Evolutionary conservation across 2,113 vertebrate genomes (phyloP), one percentile per base, ranked within the genome.

Genomic region (Pionites leucogaster): DNA sequence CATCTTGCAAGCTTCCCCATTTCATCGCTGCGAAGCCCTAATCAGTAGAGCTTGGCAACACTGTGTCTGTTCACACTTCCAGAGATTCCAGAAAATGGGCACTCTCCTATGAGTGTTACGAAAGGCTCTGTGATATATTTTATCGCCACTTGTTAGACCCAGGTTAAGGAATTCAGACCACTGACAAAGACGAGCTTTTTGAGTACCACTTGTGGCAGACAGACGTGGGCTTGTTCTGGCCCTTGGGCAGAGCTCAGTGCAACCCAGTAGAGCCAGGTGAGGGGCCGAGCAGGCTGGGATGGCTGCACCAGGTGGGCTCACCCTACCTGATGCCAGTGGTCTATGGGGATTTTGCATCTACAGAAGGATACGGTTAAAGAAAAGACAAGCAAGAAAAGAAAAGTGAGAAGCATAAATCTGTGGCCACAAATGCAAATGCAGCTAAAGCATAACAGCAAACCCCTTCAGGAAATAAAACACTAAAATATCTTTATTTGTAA

Each of bases 241-340:
- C 24, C 0, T 9, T 0, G 0, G 18, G 27, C 16, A 74, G 29
- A 71, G n/a, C n/a, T 60, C 69, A 46, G 29, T 2, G 11, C 25
- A 75, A 31, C 5, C 5, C 39, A 22, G 41, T 16, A 65, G 24
- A 62, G 5, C 4, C 49, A 11, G 14, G 10, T 0, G 0, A 71
- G 41, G 33, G 37, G 46, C 5, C 0, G 20, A 52, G 23, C 0
- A 0, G 15, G 17, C 23, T 39, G 11, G n/a, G 9, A 25, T 14
- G 27, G 37, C n/a, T 41, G 53, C 23, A 69, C 17, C 49, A 33
- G 5, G 8, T 13, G 17, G 17, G 53, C 10, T 44, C 23, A 35
- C 31, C 39, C 47, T 14, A 44, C 39, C 23, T 29, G 11, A 39
- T 31, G 22, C 13, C 49, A 77, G 35, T 0, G 1, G 69, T 46